These are phyloP conservation scores for Pararge aegeria DNA, from an alignment of 1,140 invertebrate species.

Conservation along the genomic window DNA sequence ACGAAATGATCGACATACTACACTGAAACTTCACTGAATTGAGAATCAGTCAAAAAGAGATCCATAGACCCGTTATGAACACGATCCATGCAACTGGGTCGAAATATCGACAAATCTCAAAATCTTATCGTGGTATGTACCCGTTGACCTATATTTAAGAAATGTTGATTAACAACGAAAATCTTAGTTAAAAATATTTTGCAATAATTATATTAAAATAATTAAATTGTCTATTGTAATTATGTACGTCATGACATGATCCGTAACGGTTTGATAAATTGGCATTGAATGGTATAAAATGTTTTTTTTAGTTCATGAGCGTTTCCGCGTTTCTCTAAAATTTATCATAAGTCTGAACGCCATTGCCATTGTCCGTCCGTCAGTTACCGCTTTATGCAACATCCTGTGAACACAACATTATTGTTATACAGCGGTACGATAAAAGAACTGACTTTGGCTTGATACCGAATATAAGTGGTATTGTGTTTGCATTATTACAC, in stretches of 20 bases:
- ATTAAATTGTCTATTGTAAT: background rate
- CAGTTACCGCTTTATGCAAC: slow-evolving; percentile 16
- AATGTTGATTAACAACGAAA: too few species aligned
- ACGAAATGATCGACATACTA: too few species aligned
- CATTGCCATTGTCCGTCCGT: slow-evolving; percentile 11
- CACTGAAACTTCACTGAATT: too few species aligned
- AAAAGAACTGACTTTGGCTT: background rate
- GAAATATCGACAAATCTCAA: too few species aligned
- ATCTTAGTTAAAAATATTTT: too few species aligned
- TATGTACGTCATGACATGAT: background rate
- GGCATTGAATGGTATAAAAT: slow-evolving; percentile 3
- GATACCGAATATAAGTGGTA: too few species aligned
- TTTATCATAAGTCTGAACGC: slow-evolving; percentile 14
- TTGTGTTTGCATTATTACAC: background rate
- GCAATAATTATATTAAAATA: background rate
- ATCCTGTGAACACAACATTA: slow-evolving; percentile 17
- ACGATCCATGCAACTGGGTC: too few species aligned
- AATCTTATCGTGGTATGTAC: too few species aligned
- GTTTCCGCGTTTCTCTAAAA: slow-evolving; percentile 19
- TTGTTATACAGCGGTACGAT: background rate
- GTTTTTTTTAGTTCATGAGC: background rate
- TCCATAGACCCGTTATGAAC: too few species aligned
- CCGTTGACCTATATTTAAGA: too few species aligned
- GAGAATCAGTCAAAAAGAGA: too few species aligned
- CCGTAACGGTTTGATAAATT: background rate